Evolutionary conservation across 35 echinoderm and acorn worm genomes (phyloP).

Genomic region (Lytechinus pictus): DNA sequence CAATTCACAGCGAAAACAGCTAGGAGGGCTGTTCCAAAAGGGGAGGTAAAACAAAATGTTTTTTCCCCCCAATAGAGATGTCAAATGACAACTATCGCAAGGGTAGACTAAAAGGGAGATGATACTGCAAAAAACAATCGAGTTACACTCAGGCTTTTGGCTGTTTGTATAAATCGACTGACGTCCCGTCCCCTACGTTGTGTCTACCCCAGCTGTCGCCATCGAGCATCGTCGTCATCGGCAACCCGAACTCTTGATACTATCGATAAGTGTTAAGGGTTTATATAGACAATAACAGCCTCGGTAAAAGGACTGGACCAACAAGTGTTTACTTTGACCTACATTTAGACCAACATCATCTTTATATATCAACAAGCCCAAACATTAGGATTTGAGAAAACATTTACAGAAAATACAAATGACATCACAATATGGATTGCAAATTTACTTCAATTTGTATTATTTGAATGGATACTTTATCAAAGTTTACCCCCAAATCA

Average conservation of each 20-base stretch:
- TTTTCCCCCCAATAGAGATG: not conserved
- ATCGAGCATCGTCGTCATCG: not conserved
- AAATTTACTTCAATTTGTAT: too few relatives aligned
- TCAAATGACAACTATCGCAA: not conserved
- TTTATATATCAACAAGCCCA: not conserved
- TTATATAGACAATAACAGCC: not conserved
- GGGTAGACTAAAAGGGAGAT: not conserved
- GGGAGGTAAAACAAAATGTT: constrained; percentile 1
- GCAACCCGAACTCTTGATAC: not conserved
- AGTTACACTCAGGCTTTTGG: not conserved
- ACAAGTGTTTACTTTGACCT: not conserved
- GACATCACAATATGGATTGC: too few relatives aligned
- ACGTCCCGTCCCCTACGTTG: not conserved
- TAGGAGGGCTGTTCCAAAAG: not conserved
- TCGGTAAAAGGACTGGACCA: not conserved
- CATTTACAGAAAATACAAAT: too few relatives aligned
- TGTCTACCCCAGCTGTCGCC: not conserved
- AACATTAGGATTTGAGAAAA: too few relatives aligned
- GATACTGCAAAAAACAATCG: not conserved
- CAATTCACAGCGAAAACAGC: not conserved
- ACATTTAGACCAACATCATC: not conserved
- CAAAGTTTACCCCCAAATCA: too few relatives aligned
- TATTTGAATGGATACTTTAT: too few relatives aligned
- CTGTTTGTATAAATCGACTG: not conserved
- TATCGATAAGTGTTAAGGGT: not conserved